These are phyloP conservation scores for Ips nitidus DNA, from an alignment of 1,140 invertebrate genomes.

Conservation along the genomic window DNA sequence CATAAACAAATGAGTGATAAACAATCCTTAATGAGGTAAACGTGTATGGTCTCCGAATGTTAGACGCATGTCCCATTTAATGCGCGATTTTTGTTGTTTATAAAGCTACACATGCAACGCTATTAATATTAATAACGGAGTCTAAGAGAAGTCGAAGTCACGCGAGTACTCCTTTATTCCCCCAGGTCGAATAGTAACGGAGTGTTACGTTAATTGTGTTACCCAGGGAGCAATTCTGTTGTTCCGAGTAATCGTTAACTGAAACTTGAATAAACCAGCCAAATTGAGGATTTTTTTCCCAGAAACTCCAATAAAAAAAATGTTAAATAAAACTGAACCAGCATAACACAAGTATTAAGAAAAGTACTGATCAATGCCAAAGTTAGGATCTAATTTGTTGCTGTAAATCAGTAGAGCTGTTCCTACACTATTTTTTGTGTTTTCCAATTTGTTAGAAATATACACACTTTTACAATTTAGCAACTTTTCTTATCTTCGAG, in stretches of 20 bases:
- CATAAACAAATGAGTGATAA: not conserved
- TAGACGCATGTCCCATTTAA: constrained; percentile 2
- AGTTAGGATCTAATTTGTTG: no score
- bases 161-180: constrained; percentile 5
- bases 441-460: not conserved
- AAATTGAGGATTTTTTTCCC: not conserved
- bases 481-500: not conserved
- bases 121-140: constrained; percentile 5
- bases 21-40: not conserved
- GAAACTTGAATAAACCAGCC: not conserved
- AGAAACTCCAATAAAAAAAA: no score
- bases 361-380: no score
- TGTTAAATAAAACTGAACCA: no score
- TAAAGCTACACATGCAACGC: not conserved
- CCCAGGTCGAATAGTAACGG: constrained; percentile 1
- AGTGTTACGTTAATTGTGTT: constrained; percentile 5
- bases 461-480: not conserved
- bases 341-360: no score
- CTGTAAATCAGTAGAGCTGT: no score
- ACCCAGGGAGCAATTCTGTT: constrained; percentile 1
- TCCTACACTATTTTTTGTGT: no score
- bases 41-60: not conserved
- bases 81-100: constrained; percentile 2
- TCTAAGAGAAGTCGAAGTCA: not conserved
- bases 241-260: not conserved